Conservation (phyloP, 2,797 vertebrate genomes). For the Meda fulgida region DNA sequence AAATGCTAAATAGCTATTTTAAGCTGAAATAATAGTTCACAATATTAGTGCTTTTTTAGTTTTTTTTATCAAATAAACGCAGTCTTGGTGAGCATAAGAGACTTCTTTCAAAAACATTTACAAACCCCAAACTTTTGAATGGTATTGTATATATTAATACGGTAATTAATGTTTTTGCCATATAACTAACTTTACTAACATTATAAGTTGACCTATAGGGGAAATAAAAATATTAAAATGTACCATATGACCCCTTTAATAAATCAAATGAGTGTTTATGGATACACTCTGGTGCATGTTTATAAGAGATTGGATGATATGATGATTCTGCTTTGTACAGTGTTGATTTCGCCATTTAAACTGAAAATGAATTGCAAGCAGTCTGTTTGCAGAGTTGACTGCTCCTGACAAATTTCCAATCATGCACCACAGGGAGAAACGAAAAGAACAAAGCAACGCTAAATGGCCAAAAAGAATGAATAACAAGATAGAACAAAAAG, state of each 20-base stretch:
- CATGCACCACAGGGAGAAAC: slow-evolving; percentile 8
- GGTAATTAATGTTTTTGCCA: not conserved
- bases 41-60: not conserved
- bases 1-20: not conserved
- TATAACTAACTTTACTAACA: not conserved
- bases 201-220: not conserved
- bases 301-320: not conserved
- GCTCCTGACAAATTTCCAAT: slow-evolving; percentile 39
- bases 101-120: not conserved
- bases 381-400: slow-evolving; percentile 24
- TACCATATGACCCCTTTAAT: not conserved
- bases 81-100: not conserved
- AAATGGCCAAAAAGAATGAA: not conserved
- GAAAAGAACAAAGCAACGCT: not conserved
- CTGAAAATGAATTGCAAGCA: slow-evolving; percentile 3
- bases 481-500: slow-evolving; percentile 14
- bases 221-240: not conserved
- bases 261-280: not conserved
- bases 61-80: not conserved
- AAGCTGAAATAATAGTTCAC: not conserved
- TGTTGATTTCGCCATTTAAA: slow-evolving; percentile 18
- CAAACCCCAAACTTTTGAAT: too few relatives aligned
- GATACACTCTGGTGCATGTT: not conserved
- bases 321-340: not conserved
- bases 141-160: too few relatives aligned